Base-by-base conservation (phyloP, 2,113 vertebrate genomes). In the Isurus oxyrinchus region DNA sequence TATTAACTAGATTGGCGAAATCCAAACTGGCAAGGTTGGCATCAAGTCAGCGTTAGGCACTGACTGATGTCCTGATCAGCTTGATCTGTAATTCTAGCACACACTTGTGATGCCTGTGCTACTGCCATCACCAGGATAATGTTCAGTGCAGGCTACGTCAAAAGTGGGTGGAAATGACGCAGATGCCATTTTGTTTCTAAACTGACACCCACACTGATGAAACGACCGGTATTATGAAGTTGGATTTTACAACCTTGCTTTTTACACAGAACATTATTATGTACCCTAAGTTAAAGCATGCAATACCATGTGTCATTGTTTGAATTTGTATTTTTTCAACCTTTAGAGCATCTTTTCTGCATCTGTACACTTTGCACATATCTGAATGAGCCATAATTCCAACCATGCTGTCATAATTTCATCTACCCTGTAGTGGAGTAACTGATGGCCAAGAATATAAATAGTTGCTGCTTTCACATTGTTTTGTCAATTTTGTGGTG, bases 401-500 rank as follows among this genome's bases (percentile, higher is more conserved):
- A 94, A 66, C 27, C 59, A 31, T 14, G 10, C 53, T 90, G 27
- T 57, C 53, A 13, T 57, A 25, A 21, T 88, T 88, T 88, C 6
- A 59, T 35, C 25, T 57, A 40, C n/a, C 1, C 16, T 40, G 59
- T 66, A 21, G 4, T 23, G 40, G 35, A 35, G 31, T 91, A 91
- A 91, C 14, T 91, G 31, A 91, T 91, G 55, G 88, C 55, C 35
- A 35, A 35, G 44, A 88, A 55, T 88, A 91, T 91, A 59, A 91
- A 59, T n/a, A 35, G 35, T 3, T 63, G 90, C 31, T 94, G 90
- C 61, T 94, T 94, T 40, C n/a, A 63, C 16, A 94, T 63, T 63
- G 88, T 94, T 94, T n/a, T 63, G 90, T n/a, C n/a, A 94, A 94
- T 94, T 94, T 94, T 63, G 90, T 40, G 31, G 8, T 94, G 90